Percentiles rank a stretch among this genome's conserved stretches.
phyloP scores from a whole-genome alignment of 2,113 vertebrate genomes.

The Macquaria ambigua region DNA sequence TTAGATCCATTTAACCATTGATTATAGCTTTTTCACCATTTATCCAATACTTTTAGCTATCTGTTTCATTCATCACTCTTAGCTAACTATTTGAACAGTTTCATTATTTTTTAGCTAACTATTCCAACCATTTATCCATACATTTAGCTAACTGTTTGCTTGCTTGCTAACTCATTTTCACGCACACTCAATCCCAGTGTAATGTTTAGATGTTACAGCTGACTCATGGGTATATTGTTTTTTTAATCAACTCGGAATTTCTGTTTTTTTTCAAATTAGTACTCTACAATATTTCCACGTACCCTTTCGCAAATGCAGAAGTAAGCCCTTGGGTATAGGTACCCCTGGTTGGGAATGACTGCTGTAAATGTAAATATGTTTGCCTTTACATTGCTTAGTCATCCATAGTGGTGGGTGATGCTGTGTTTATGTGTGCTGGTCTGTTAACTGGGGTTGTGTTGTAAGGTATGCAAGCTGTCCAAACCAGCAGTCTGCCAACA shows the following conservation, averaged over 20 bases:
- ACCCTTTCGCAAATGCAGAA: neutral
- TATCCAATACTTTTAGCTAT: neutral
- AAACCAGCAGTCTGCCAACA: slow-evolving; percentile 72
- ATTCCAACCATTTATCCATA: neutral
- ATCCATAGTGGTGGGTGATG: slow-evolving; percentile 11
- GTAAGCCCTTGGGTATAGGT: too few relatives aligned
- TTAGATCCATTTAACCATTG: too few relatives aligned
- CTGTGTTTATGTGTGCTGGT: slow-evolving; percentile 46
- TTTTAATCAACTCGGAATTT: neutral
- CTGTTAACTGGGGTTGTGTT: slow-evolving; percentile 50
- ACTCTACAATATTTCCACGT: neutral
- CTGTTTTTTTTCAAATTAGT: neutral
- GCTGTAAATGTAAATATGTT: neutral
- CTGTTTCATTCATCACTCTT: too few relatives aligned
- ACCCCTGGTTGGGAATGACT: neutral
- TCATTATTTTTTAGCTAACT: too few relatives aligned
- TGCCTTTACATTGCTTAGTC: neutral
- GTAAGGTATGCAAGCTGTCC: slow-evolving; percentile 75
- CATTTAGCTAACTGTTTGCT: neutral
- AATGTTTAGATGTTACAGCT: neutral
- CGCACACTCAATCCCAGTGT: too few relatives aligned
- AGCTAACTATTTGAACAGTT: too few relatives aligned
- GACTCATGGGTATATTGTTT: neutral
- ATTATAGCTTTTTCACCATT: neutral
- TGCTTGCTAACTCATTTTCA: too few relatives aligned